Evolutionary conservation across 1,140 invertebrate genomes (phyloP), one percentile per base, ranked within the genome.

Genomic region (Leptinotarsa lineolata): DNA sequence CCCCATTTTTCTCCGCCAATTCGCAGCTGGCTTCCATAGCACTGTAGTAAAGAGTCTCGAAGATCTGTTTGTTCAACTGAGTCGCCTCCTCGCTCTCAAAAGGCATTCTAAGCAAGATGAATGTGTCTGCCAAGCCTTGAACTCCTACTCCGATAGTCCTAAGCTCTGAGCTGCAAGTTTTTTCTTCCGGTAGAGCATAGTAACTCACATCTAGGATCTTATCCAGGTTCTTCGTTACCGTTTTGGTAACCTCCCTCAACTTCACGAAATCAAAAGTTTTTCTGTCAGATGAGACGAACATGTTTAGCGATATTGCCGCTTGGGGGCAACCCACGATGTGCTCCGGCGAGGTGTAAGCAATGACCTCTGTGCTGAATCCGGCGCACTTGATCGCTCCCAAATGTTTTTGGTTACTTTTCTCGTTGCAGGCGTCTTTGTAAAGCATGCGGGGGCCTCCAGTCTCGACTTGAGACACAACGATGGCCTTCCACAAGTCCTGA

Each of bases 261-360:
- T 96, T 95, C 2, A 89, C 79, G 84, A 99, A 99, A 84, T 99
- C 94, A 82, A 92, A 99, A 0, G 88, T 92, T 80, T 90, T 91
- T 48, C 86, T 86, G 66, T 92, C 89, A 4, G 89, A 81, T 73
- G 91, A 92, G 0, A 99, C 95, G 87, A 95, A 99, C 91, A 95
- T 95, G 83, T 97, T 98, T 0, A 99, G 86, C n/a, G 98, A 97
- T 77, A 99, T 94, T 0, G 98, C 99, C 2, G 97, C 98, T 80
- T 99, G 89, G 88, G 99, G 99, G 85, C 98, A 99, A 0, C 99
- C 98, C 30, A 97, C 98, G 45, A 99, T 91, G 89, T 99, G 97
- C 85, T 98, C 95, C 2, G 91, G 87, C 54, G 93, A 91, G 15
- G 92, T 94, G 83, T 98, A 99, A 85, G 99, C 92, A 2, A 99